Percentiles rank a stretch among this genome's conserved stretches.
Conservation (phyloP, 2,797 vertebrate species). For the Triplophysa bombifrons region DNA sequence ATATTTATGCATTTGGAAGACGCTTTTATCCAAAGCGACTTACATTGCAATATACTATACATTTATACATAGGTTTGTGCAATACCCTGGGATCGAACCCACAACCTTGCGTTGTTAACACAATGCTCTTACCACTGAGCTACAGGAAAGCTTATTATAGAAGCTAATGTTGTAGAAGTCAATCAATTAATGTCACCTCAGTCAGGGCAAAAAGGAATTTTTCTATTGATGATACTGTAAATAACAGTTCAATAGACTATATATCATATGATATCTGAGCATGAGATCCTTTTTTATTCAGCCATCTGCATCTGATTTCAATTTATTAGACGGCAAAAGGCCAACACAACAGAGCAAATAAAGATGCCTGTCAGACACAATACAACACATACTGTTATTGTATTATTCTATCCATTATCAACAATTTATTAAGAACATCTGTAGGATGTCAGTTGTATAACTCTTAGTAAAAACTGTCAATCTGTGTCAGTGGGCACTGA, state of each 20-base stretch:
- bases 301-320: background rate
- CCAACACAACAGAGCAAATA: background rate
- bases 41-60: too few relatives aligned
- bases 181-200: background rate
- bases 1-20: too few relatives aligned
- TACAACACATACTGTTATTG: background rate
- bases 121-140: too few relatives aligned
- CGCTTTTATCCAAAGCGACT: too few relatives aligned
- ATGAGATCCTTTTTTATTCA: background rate
- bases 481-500: conserved; percentile 43
- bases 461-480: conserved; percentile 46
- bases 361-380: background rate
- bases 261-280: background rate
- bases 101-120: too few relatives aligned
- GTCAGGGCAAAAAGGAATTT: background rate
- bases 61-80: too few relatives aligned
- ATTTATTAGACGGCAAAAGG: background rate
- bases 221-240: background rate
- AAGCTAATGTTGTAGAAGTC: background rate
- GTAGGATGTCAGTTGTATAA: conserved; percentile 44
- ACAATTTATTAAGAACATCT: conserved; percentile 20
- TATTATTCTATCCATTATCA: background rate
- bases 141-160: too few relatives aligned
- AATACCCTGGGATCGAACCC: too few relatives aligned
- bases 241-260: background rate